phyloP scores from a whole-genome alignment of 2,113 vertebrate genomes.

The Raja brachyura region DNA sequence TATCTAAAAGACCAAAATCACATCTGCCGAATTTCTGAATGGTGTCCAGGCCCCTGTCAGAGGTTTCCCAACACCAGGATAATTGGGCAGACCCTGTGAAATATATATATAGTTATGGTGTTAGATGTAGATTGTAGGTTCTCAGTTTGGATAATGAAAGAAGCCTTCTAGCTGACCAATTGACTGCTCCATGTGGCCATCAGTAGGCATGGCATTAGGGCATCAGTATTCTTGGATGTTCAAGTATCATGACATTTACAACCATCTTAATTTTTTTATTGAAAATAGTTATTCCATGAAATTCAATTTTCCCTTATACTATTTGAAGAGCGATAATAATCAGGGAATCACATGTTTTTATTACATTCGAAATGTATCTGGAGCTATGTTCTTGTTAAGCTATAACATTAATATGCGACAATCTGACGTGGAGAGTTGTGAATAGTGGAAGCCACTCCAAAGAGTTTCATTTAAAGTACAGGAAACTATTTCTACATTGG shows the following conservation, averaged over 20 bases:
- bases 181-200: not conserved
- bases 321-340: not conserved
- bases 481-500: not conserved
- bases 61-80: not conserved
- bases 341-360: not conserved
- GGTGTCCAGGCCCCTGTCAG: not conserved
- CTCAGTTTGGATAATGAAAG: not conserved
- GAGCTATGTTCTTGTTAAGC: not conserved
- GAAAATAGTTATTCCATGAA: too few relatives aligned
- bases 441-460: not conserved
- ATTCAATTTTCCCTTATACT: not conserved
- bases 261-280: too few relatives aligned
- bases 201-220: not conserved
- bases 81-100: not conserved
- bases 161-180: not conserved
- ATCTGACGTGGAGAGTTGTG: not conserved
- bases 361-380: not conserved
- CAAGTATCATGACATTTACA: not conserved
- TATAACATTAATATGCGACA: not conserved
- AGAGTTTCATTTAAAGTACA: too few relatives aligned
- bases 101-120: not conserved
- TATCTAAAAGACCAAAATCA: not conserved
- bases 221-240: not conserved
- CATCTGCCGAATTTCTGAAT: not conserved
- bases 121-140: not conserved